Base-by-base conservation (phyloP, 2,888 invertebrate genomes). In the Teinopalpus imperialis region DNA sequence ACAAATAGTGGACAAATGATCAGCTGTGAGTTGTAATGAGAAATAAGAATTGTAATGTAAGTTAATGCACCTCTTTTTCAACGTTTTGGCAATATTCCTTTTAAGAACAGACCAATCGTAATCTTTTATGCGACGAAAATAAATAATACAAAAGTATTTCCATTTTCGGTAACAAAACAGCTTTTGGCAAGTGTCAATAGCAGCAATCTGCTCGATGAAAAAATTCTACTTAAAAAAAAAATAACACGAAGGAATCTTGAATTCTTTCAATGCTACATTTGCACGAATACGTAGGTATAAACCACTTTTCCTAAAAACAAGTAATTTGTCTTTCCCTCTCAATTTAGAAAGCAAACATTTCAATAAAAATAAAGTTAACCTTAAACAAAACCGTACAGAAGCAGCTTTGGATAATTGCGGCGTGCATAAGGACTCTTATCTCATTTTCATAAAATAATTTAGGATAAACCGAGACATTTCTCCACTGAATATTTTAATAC, bases 121-220 rank as follows among this genome's bases (percentile, higher is more conserved):
- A 24, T 41, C 31, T 23, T 24, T 41, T 31, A 23, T 41, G 3
- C 23, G 31, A 7, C 14, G 36, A 14, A 41, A 41, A 41, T 41
- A 31, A 10, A 32, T 24, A 31, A 31, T 41, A 41, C 81, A 81
- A 82, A 85, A 59, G 77, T 83, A 82, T 85, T 85, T 82, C 82
- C 86, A 83, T 85, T 85, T 81, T 73, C 79, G 57, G 56, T 55
- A 65, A 54, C 58, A 65, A 60, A 69, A 73, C 65, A 66, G 72
- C 73, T 77, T 70, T 61, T 60, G 74, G 74, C 74, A 61, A 59
- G 52, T 10, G 16, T 26, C 18, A 12, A 5, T 3, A 6, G 24
- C 26, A 24, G 26, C 41, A 42, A 42, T 32, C 32, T 42, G 32
- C 24, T 4, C 9, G 24, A 42, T 42, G 26, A 31, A 41, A 41